Evolutionary conservation across 2,113 vertebrate species (phyloP), one percentile per base, ranked within the genome.

Genomic region (Notothenia coriiceps): DNA sequence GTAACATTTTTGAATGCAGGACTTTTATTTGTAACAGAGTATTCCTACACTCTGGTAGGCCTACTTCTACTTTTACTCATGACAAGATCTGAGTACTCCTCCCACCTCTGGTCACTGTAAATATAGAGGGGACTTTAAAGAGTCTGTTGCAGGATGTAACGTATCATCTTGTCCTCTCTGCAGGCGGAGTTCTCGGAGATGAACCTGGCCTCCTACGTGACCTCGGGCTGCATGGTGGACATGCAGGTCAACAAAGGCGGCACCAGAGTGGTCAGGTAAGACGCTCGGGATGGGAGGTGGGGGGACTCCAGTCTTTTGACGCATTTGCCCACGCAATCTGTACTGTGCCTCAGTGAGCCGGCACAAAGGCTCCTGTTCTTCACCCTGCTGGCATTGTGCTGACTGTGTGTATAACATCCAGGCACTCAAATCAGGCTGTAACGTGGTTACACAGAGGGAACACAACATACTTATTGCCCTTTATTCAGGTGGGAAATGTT

Each of bases 151-250:
- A 0, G 5, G 40, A 49, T 14, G 3, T 40, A 33, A 33, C 43
- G 7, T 78, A 13, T 69, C 17, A 70, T 61, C 18, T 29, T 29
- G 47, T 43, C 18, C 13, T n/a, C 55, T 77, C 49, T 73, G 22
- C 91, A 99, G 98, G 98, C 97, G 0, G 97, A 99, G 91, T 99
- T 99, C 93, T 97, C 97, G 0, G 97, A 99, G 94, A 80, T 99
- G 91, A 99, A 99, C 86, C 94, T 99, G 89, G 97, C 96, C 1
- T 95, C 97, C 10, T 97, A 96, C 0, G 97, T 97, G 17, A 95
- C 69, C 3, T 96, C 96, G 0, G 98, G 98, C 70, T 99, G 98
- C 67, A 96, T 96, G 95, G 96, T 99, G 78, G 98, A 99, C 92
- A 97, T 98, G 96, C 98, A 99, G 84, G 96, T 97, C 52, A 83